A percentile compares a stretch with the other conserved stretches of the same genome.
Evolutionary conservation across 2,888 invertebrate species (phyloP).

Genomic region (Tortrix viridana): DNA sequence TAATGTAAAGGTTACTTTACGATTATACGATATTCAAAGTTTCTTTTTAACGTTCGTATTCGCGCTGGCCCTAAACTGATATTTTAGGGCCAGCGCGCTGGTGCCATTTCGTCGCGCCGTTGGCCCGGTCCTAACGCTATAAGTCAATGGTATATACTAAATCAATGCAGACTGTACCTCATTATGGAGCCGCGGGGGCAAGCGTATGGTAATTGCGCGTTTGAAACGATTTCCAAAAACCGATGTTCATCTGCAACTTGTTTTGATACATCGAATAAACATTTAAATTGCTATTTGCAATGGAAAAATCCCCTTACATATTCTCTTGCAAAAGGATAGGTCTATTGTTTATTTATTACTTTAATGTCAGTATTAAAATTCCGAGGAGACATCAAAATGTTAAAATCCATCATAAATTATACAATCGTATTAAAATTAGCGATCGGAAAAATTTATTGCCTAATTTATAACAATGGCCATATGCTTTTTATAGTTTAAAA

Average conservation of each 20-base stretch:
- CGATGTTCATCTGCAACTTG: conserved; percentile 57
- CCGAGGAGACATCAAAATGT: conserved; percentile 23
- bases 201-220: conserved; percentile 57
- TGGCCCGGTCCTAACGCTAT: too few species aligned
- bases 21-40: too few species aligned
- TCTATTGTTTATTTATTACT: conserved; percentile 28
- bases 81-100: too few species aligned
- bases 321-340: conserved; percentile 29
- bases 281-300: conserved; percentile 30
- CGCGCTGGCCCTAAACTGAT: too few species aligned
- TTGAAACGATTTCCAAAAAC: conserved; percentile 54
- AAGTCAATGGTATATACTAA: too few species aligned
- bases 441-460: conserved; percentile 18
- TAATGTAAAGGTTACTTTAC: too few species aligned
- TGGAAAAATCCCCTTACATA: conserved; percentile 23
- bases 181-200: conserved; percentile 58
- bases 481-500: conserved; percentile 14
- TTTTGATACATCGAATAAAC: conserved; percentile 46
- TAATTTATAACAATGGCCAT: conserved; percentile 30
- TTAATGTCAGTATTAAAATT: conserved; percentile 23
- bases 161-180: conserved; percentile 51
- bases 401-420: conserved; percentile 24
- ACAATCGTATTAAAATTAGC: conserved; percentile 21
- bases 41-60: too few species aligned
- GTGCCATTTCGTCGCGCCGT: too few species aligned